phyloP scores from a whole-genome alignment of 2,888 invertebrate genomes.

The Nowickia ferox region DNA sequence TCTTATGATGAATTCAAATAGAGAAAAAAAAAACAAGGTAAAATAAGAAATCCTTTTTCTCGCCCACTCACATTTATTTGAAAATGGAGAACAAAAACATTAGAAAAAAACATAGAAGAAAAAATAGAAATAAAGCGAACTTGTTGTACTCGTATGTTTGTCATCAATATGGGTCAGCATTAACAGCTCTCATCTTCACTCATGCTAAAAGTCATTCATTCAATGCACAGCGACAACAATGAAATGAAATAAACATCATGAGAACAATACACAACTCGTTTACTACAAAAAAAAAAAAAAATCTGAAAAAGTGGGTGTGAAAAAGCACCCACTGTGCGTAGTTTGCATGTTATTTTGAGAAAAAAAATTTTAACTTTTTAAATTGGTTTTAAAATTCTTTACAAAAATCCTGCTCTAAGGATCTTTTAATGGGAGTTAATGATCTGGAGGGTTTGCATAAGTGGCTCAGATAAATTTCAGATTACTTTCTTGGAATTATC shows the following conservation, averaged over 20 bases:
- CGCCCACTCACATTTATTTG: slow-evolving; percentile 1
- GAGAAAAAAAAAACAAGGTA: background rate
- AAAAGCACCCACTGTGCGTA: too few species aligned
- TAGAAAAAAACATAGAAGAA: background rate
- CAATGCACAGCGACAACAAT: slow-evolving; percentile 28
- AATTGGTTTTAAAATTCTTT: too few species aligned
- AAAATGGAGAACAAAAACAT: background rate
- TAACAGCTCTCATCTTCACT: slow-evolving; percentile 59
- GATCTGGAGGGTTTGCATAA: too few species aligned
- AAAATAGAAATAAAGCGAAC: background rate
- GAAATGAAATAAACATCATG: background rate
- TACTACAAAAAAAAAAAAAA: background rate
- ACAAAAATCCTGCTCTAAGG: too few species aligned
- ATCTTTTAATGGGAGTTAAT: too few species aligned
- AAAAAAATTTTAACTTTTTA: too few species aligned
- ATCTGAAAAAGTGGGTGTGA: background rate
- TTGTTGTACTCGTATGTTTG: slow-evolving; percentile 42
- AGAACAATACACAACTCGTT: slow-evolving; percentile 6
- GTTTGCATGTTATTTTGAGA: too few species aligned
- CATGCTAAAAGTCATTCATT: slow-evolving; percentile 62
- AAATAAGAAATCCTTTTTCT: slow-evolving; percentile 1
- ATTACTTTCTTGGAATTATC: too few species aligned
- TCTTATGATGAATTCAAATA: slow-evolving; percentile 15
- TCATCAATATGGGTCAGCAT: slow-evolving; percentile 61
- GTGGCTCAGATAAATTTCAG: too few species aligned